Base-by-base conservation (phyloP, 2,888 invertebrate genomes). In the Pristionchus mayeri region DNA sequence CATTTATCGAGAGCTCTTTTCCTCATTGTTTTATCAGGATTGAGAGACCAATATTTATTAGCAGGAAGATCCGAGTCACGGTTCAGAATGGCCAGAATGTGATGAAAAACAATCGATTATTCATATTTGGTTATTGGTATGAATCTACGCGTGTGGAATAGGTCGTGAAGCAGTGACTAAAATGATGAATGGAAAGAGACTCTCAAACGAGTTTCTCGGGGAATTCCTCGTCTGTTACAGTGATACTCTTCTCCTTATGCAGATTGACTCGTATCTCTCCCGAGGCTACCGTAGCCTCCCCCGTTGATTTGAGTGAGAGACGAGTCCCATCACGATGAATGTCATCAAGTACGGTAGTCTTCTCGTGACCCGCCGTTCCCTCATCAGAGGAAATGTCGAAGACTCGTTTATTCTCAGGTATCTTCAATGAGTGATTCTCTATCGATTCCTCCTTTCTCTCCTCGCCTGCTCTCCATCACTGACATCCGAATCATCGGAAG, bases 401-500 rank as follows among this genome's bases (percentile, higher is more conserved):
- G 27, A 78, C n/a, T 4, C 78, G 50, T 30, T 78, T 78, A 24
- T 78, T 27, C 1, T 18, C 34, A 13, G 78, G 78, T 30, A 78
- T 40, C 78, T n/a, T n/a, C n/a, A n/a, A n/a, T n/a, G n/a, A n/a
- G n/a, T n/a, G n/a, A 48, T 48, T 11, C 13, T 48, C 48, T 11
- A 48, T 48, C 9, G 13, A 27, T 44, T 44, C 50, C 27, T 30
- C 24, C 24, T 24, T 13, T 16, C 48, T 48, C 16, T 3, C 34
- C 40, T 21, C 21, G 57, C 80, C 24, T 54, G 54, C 67, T 83
- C 83, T 83, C 83, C 83, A 50, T 83, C 83, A 16, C 54, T 52
- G 2, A 83, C 71, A 34, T 83, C 83, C 27, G 83, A 83, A n/a
- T 83, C 83, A 67, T 83, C 83, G 1, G 83, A 83, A 21, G 83